Evolutionary conservation across 2,797 vertebrate species (phyloP), one percentile per base, ranked within the genome.

Genomic region (Thamnophis elegans): DNA sequence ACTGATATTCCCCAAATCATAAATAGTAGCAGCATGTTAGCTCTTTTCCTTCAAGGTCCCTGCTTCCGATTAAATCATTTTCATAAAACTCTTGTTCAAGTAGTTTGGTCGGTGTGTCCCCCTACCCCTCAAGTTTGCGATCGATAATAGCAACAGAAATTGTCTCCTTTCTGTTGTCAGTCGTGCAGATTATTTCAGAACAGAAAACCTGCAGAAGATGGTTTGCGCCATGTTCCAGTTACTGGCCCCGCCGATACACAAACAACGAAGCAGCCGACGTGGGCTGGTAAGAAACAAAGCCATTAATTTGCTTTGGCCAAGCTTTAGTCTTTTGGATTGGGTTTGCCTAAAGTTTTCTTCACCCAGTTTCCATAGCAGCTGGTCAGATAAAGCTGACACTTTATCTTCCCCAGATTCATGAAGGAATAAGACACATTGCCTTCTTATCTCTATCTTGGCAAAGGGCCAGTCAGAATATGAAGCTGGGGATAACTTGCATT

Each of bases 401-500:
- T 59, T 85, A 18, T 26, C n/a, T 26, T 26, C 56, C 32, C 32
- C 78, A 42, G 56, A 87, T 54, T 51, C 56, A 53, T 20, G 12
- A 92, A 36, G n/a, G 51, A 68, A 85, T 62, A 85, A 60, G 26
- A 42, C 11, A 3, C 32, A 86, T 55, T 56, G 88, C 88, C 56
- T 36, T 68, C 78, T 86, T 92, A 85, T 92, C 59, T 47, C 78
- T 86, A 6, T 54, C 25, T 92, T 90, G 59, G 59, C 32, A 86
- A 55, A 65, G 13, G 9, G 32, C 78, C 88, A 86, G 47, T 42
- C 56, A 85, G 58, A 36, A 42, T 47, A 47, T 18, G 78, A 89
- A 88, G 32, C 53, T 60, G 51, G 14, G 51, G 58, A 86, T 53
- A 32, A 59, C 60, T 53, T 54, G 51, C 88, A 56, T 68, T 88